These are phyloP conservation scores for Pollenia angustigena DNA, from an alignment of 2,888 invertebrate genomes.

Conservation along the genomic window DNA sequence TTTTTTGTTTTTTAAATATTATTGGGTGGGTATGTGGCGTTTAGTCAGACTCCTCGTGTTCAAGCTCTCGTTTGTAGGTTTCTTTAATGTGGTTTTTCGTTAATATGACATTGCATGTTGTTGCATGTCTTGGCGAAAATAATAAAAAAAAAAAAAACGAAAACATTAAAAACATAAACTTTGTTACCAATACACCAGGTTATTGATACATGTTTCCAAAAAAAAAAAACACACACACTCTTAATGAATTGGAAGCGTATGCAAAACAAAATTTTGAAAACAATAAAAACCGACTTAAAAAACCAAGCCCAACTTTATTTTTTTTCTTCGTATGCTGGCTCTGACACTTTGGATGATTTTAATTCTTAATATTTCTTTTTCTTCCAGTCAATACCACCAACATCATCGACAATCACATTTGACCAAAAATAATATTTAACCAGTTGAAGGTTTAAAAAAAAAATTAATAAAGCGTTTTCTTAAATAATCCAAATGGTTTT, in stretches of 20 bases:
- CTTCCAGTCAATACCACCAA: conserved; percentile 17
- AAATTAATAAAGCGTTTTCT: conserved; percentile 24
- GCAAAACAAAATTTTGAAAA: conserved; percentile 41
- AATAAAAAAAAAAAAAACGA: not conserved
- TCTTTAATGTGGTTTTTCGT: conserved; percentile 47
- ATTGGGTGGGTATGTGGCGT: conserved; percentile 37
- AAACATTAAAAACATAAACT: conserved; percentile 7
- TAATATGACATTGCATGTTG: conserved; percentile 65
- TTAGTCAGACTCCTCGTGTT: conserved; percentile 23
- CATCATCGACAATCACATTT: conserved; percentile 21
- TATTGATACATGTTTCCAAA: conserved; percentile 34
- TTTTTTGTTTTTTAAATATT: conserved; percentile 4
- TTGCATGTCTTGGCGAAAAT: conserved; percentile 27
- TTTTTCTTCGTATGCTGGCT: not conserved
- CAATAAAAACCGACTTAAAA: conserved; percentile 49
- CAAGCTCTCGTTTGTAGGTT: conserved; percentile 11
- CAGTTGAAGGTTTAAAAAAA: conserved; percentile 25
- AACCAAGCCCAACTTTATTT: conserved; percentile 63
- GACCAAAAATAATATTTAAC: conserved; percentile 40
- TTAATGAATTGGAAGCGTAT: conserved; percentile 21
- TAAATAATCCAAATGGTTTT: conserved; percentile 46
- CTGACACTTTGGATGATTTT: conserved; percentile 59
- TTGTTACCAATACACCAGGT: conserved; percentile 7
- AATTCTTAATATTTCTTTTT: conserved; percentile 9
- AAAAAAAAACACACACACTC: not conserved